These are phyloP conservation scores for Coptodon rendalli DNA, from an alignment of 2,113 vertebrate genomes.

Conservation along the genomic window DNA sequence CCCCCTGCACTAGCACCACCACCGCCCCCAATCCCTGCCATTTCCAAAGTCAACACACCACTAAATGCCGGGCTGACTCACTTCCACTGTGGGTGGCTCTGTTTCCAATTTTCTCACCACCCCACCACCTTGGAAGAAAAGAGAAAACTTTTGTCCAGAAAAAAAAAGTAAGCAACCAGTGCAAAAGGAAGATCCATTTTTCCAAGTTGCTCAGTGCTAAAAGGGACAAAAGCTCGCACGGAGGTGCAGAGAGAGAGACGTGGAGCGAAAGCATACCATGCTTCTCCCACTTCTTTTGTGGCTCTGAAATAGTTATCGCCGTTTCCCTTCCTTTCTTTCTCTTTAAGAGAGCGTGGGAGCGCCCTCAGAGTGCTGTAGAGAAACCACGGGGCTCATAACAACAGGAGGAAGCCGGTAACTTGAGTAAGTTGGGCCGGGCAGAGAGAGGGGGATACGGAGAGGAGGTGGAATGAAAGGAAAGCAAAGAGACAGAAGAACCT, in stretches of 20 bases:
- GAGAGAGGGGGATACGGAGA: background rate
- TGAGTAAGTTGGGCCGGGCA: conserved; percentile 47
- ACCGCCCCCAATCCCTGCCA: conserved; percentile 15
- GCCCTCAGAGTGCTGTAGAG: conserved; percentile 48
- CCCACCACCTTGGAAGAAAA: conserved; percentile 50
- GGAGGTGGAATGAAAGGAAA: background rate
- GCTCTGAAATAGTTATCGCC: conserved; percentile 51
- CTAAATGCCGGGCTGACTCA: conserved; percentile 64
- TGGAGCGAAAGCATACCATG: background rate
- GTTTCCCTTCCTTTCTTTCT: conserved; percentile 69
- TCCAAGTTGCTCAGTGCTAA: background rate
- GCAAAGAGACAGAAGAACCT: background rate
- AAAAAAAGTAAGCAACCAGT: conserved; percentile 26
- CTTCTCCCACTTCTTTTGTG: conserved; percentile 34
- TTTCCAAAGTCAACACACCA: conserved; percentile 63
- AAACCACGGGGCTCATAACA: conserved; percentile 69
- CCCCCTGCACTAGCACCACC: background rate
- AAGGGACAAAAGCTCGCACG: conserved; percentile 6
- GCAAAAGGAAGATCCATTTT: conserved; percentile 3
- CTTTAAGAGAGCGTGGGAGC: conserved; percentile 63
- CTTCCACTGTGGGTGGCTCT: conserved; percentile 72
- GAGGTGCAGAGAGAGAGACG: background rate
- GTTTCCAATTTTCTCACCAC: conserved; percentile 76
- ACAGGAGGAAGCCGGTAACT: conserved; percentile 74
- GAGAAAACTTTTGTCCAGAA: conserved; percentile 49